Conservation (phyloP, 2,797 vertebrate species). For the Carcharodon carcharias region DNA sequence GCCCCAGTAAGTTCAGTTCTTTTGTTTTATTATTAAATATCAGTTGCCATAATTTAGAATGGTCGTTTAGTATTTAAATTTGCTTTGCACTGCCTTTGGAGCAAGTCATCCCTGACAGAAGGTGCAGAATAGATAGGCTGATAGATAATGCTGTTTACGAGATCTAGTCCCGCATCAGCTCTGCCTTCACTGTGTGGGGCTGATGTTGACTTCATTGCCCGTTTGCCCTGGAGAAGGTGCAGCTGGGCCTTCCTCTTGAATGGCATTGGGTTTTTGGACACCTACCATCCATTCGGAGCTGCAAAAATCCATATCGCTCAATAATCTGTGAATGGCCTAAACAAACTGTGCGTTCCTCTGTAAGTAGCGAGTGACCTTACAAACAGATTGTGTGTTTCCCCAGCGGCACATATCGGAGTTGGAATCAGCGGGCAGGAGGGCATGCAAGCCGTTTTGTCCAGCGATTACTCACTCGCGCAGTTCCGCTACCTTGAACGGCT, state of each 20-base stretch:
- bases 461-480: slow-evolving; percentile 78
- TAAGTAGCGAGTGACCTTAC: neutral
- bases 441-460: slow-evolving; percentile 79
- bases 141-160: neutral
- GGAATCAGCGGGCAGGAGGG: slow-evolving; percentile 81
- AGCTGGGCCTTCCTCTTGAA: neutral
- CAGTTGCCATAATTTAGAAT: neutral
- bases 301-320: neutral
- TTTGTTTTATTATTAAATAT: neutral
- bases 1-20: neutral
- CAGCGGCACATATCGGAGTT: slow-evolving; percentile 83
- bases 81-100: neutral
- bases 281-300: neutral
- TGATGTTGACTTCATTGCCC: neutral
- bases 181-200: neutral
- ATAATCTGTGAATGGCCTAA: neutral
- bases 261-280: neutral
- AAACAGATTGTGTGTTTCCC: neutral
- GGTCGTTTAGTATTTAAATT: neutral
- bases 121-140: neutral
- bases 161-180: neutral
- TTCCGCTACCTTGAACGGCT: slow-evolving; percentile 77
- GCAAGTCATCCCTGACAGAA: neutral
- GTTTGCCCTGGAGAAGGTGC: neutral
- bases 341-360: neutral